A percentile compares a stretch with the other conserved stretches of the same genome.
phyloP scores from a whole-genome alignment of 2,888 invertebrate genomes.

The Drosophila niveifrons region DNA sequence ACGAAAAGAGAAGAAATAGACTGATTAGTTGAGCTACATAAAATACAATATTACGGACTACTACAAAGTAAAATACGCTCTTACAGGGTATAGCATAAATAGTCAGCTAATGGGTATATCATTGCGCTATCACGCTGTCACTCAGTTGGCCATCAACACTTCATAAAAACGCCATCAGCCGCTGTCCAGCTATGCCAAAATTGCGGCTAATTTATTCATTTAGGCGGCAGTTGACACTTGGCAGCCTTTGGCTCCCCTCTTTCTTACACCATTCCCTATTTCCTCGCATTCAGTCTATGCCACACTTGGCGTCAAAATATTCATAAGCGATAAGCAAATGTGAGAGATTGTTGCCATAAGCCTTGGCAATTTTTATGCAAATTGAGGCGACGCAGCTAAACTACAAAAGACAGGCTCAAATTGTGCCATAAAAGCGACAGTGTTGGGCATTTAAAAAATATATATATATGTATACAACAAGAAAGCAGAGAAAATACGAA shows the following conservation, averaged over 20 bases:
- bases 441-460: slow-evolving; percentile 62
- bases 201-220: slow-evolving; percentile 71
- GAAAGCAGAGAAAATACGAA: slow-evolving; percentile 35
- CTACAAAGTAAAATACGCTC: too few species aligned
- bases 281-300: neutral
- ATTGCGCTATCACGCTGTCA: slow-evolving; percentile 5
- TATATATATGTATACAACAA: slow-evolving; percentile 32
- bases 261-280: neutral
- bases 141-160: slow-evolving; percentile 58
- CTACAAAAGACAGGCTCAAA: slow-evolving; percentile 60
- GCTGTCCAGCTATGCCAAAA: slow-evolving; percentile 33
- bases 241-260: slow-evolving; percentile 16
- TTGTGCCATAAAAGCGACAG: slow-evolving; percentile 65
- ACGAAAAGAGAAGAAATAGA: slow-evolving; percentile 26
- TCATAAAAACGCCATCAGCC: slow-evolving; percentile 70
- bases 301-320: slow-evolving; percentile 70
- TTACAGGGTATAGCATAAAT: slow-evolving; percentile 1
- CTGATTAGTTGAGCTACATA: slow-evolving; percentile 22
- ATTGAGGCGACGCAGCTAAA: slow-evolving; percentile 37
- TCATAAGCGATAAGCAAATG: slow-evolving; percentile 72
- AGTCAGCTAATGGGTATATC: slow-evolving; percentile 11
- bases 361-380: slow-evolving; percentile 53
- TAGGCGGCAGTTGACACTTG: slow-evolving; percentile 57
- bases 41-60: neutral
- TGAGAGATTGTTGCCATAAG: slow-evolving; percentile 46